Conservation (phyloP, 2,113 vertebrate genomes). For the Lates calcarifer region DNA sequence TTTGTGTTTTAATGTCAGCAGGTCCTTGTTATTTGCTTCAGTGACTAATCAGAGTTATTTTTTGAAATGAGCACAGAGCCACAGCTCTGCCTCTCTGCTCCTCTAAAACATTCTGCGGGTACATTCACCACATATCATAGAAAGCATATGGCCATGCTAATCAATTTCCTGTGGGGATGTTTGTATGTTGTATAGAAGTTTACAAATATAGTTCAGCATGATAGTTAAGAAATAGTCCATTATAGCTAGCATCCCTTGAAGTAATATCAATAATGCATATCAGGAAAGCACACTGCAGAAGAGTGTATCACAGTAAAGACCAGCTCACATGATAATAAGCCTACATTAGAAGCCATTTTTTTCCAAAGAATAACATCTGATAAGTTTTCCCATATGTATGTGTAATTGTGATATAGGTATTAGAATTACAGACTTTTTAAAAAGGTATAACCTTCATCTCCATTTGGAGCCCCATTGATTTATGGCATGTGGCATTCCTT, state of each 20-base stretch:
- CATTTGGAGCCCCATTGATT: background rate
- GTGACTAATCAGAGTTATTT: background rate
- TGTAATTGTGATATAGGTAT: no score
- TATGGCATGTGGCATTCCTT: constrained; percentile 25
- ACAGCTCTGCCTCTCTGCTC: background rate
- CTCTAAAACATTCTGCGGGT: background rate
- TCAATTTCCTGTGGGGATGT: background rate
- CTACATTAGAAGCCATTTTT: no score
- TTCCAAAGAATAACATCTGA: no score
- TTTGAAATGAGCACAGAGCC: no score
- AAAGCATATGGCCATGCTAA: background rate
- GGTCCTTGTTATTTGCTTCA: background rate
- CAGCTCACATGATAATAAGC: background rate
- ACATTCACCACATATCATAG: background rate
- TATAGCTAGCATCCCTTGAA: background rate
- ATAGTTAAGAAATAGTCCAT: background rate
- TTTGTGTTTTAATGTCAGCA: background rate
- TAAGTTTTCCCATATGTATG: no score
- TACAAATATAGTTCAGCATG: background rate
- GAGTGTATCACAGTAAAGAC: no score
- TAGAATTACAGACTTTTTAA: no score
- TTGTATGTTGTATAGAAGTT: background rate
- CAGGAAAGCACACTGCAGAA: background rate
- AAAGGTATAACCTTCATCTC: background rate
- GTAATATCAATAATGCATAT: constrained; percentile 25